phyloP scores from a whole-genome alignment of 2,797 vertebrate species.

The Xiphophorus birchmanni region DNA sequence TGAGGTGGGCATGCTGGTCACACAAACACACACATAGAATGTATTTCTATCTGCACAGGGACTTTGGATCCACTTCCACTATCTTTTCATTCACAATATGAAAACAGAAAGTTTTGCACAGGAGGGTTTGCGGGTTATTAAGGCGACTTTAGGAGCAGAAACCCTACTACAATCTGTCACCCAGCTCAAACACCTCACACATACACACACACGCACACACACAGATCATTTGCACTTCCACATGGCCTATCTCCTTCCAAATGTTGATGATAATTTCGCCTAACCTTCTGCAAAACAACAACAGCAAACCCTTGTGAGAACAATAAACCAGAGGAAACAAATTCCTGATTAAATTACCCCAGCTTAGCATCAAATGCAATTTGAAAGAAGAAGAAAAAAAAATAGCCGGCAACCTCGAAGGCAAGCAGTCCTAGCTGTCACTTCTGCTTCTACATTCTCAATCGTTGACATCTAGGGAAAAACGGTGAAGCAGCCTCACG shows the following conservation, averaged over 20 bases:
- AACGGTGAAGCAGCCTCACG: conserved; percentile 34
- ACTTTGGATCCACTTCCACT: too few relatives aligned
- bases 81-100: too few relatives aligned
- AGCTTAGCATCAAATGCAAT: conserved; percentile 38
- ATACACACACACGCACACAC: conserved; percentile 1
- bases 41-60: too few relatives aligned
- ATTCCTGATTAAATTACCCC: conserved; percentile 58
- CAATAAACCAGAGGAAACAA: conserved; percentile 45
- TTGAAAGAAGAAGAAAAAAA: conserved; percentile 10
- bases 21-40: background rate
- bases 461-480: conserved; percentile 37
- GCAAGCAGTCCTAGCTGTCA: conserved; percentile 27
- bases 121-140: conserved; percentile 4
- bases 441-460: conserved; percentile 30
- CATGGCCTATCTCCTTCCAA: conserved; percentile 5
- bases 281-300: conserved; percentile 38
- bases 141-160: background rate
- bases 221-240: conserved; percentile 7
- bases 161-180: background rate
- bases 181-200: background rate
- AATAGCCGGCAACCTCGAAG: conserved; percentile 23
- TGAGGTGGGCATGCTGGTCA: background rate
- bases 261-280: conserved; percentile 30
- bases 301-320: conserved; percentile 27
- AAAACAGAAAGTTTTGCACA: background rate